A percentile compares a stretch with the other conserved stretches of the same genome.
Conservation (phyloP, 2,797 vertebrate genomes). For the Siniperca undulata region DNA sequence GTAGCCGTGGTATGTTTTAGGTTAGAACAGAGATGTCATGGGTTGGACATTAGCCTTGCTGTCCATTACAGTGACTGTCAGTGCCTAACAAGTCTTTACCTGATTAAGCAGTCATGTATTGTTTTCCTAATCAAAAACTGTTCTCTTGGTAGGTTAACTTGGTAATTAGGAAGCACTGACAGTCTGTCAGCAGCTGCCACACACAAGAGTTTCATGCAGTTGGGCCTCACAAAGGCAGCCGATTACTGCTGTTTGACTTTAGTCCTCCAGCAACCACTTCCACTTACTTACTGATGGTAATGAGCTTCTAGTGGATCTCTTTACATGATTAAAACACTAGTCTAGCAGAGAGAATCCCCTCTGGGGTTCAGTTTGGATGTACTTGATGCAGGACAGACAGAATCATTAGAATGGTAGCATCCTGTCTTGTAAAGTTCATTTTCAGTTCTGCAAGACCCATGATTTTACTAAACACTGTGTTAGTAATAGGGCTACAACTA, state of each 20-base stretch:
- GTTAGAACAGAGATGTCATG: background rate
- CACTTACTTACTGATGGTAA: background rate
- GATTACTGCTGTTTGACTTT: background rate
- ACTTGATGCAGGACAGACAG: background rate
- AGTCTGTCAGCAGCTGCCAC: background rate
- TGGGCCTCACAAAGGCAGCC: background rate
- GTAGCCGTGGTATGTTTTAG: background rate
- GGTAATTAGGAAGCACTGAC: background rate
- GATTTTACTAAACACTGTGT: background rate
- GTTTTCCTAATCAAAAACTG: background rate
- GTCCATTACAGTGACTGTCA: background rate
- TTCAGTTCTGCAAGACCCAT: background rate
- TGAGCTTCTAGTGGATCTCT: background rate
- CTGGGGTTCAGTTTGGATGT: background rate
- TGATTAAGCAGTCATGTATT: background rate
- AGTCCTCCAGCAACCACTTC: background rate
- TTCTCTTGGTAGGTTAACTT: background rate
- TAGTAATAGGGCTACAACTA: background rate
- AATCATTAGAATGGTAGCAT: background rate
- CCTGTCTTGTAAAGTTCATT: background rate
- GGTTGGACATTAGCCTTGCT: background rate
- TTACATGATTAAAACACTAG: background rate
- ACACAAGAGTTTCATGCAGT: background rate
- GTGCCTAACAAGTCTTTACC: no score
- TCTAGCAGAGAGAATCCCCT: background rate